Percentiles rank a stretch among this genome's conserved stretches.
Conservation (phyloP, 1,140 invertebrate species). For the Odontomachus brunneus region DNA sequence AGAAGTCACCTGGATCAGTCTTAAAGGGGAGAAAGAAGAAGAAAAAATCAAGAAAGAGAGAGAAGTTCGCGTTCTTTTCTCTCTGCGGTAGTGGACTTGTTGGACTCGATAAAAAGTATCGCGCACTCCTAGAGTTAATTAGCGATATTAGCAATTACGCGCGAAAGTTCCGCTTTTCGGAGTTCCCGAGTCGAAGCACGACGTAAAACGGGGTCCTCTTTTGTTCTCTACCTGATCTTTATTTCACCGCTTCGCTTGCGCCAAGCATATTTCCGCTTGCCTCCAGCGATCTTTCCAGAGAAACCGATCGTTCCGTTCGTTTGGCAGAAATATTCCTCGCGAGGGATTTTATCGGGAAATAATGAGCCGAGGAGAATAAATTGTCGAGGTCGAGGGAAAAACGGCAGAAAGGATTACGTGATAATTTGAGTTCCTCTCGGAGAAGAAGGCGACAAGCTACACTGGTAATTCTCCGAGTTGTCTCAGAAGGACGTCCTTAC, state of each 20-base stretch:
- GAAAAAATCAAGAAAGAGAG: conserved; percentile 31
- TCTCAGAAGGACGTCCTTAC: not conserved
- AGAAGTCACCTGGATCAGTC: conserved; percentile 58
- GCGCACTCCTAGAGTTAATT: conserved; percentile 74
- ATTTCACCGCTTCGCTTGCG: not conserved
- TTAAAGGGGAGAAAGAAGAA: conserved; percentile 9
- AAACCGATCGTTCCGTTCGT: not conserved
- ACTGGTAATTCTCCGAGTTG: not conserved
- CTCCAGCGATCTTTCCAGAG: not conserved
- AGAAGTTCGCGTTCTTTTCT: conserved; percentile 28
- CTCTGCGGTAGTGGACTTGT: conserved; percentile 31
- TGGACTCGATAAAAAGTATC: conserved; percentile 77
- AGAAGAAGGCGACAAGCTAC: not conserved
- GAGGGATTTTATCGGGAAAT: conserved; percentile 7
- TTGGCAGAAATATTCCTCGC: conserved; percentile 1
- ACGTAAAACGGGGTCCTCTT: too few relatives aligned
- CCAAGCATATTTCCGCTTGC: conserved; percentile 3
- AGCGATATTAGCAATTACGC: conserved; percentile 79
- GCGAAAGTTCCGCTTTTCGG: conserved; percentile 13
- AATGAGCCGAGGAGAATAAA: not conserved
- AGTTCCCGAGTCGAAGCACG: not conserved
- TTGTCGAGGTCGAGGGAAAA: conserved; percentile 10
- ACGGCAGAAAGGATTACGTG: not conserved
- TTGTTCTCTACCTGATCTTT: not conserved
- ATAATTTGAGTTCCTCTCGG: not conserved